A percentile compares a stretch with the other conserved stretches of the same genome.
Conservation (phyloP, 2,888 invertebrate genomes). For the Ligdia adustata region DNA sequence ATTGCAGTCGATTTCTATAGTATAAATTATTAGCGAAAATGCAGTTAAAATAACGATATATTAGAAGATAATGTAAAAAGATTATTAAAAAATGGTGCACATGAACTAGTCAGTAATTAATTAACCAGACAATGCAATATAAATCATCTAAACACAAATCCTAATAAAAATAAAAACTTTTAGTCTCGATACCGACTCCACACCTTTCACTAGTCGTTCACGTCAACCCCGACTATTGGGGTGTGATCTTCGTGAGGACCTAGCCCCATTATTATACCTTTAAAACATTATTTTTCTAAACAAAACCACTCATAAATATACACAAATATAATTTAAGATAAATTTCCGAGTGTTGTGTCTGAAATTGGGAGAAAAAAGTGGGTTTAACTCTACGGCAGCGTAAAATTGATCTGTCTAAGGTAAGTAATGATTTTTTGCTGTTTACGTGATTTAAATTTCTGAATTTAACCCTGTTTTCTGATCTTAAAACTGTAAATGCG, state of each 20-base stretch:
- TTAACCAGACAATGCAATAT: background rate
- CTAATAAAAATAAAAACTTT: constrained; percentile 14
- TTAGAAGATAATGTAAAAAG: no score
- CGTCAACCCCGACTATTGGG: constrained; percentile 68
- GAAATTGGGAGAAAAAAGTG: constrained; percentile 14
- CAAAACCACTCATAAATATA: constrained; percentile 44
- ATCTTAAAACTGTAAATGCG: no score
- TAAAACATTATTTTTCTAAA: constrained; percentile 60
- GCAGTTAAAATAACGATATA: no score
- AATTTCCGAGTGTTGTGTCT: constrained; percentile 24
- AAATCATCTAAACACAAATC: background rate
- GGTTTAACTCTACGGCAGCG: constrained; percentile 9
- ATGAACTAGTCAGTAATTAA: no score
- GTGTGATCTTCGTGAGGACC: constrained; percentile 67
- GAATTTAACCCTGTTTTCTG: background rate
- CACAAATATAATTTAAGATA: constrained; percentile 10
- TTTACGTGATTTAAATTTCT: constrained; percentile 46
- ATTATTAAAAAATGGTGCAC: no score
- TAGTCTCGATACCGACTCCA: constrained; percentile 49
- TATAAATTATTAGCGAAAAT: no score
- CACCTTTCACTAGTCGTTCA: constrained; percentile 41
- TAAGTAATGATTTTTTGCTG: constrained; percentile 65
- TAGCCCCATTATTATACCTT: constrained; percentile 66
- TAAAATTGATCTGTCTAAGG: constrained; percentile 39
- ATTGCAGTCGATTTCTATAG: no score